Percentiles rank a stretch among this genome's conserved stretches.
phyloP scores from a whole-genome alignment of 2,888 invertebrate species.

The Acanthoscelides obtectus region DNA sequence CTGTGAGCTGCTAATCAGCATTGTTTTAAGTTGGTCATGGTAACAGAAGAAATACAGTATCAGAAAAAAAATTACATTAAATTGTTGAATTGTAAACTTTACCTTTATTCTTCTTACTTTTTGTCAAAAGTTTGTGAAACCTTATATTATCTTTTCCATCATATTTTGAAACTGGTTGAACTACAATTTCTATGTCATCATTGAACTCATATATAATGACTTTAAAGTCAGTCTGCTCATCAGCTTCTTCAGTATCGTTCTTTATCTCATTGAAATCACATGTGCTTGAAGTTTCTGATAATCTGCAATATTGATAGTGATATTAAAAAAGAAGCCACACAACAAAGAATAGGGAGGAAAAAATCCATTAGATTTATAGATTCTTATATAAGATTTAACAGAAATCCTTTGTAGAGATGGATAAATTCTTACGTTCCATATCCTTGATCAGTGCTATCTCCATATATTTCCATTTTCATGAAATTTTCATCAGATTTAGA shows the following conservation, averaged over 20 bases:
- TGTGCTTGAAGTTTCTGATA: background rate
- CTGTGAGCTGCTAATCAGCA: too few species aligned
- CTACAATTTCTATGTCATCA: background rate
- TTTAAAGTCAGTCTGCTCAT: background rate
- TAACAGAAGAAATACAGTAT: too few species aligned
- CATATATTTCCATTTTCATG: background rate
- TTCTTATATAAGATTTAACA: too few species aligned
- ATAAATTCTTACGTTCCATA: background rate
- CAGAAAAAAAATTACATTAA: too few species aligned
- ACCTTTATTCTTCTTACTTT: background rate
- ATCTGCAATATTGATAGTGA: too few species aligned
- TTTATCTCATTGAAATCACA: background rate
- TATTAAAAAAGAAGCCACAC: too few species aligned
- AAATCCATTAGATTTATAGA: too few species aligned
- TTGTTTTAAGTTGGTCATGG: too few species aligned
- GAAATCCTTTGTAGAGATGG: too few species aligned
- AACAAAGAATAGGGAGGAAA: too few species aligned
- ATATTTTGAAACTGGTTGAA: background rate
- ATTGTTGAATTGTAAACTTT: background rate
- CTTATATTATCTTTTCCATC: background rate
- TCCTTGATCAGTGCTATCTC: background rate
- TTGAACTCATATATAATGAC: background rate
- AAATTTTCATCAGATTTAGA: background rate
- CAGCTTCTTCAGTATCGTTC: background rate
- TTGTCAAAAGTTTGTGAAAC: background rate